Evolutionary conservation across 2,888 invertebrate genomes (phyloP).

Genomic region (Tortrix viridana): DNA sequence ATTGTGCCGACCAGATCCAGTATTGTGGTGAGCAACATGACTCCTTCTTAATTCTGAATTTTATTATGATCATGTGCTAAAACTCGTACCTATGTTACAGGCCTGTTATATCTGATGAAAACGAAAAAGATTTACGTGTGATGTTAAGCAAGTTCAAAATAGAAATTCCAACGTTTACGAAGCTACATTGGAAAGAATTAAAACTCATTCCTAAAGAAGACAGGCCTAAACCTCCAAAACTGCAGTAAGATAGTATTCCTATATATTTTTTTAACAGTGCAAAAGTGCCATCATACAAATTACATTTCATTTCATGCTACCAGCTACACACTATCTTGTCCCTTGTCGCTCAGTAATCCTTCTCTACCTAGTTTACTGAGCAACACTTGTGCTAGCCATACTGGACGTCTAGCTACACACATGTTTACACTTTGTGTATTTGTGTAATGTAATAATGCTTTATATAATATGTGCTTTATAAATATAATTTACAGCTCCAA

Average conservation of each 20-base stretch:
- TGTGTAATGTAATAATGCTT: no score
- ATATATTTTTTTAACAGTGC: neutral
- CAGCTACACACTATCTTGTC: no score
- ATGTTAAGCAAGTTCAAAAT: conserved; percentile 58
- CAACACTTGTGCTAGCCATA: no score
- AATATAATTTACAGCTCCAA: no score
- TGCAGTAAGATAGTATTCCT: conserved; percentile 54
- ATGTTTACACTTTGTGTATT: no score
- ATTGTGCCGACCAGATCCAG: conserved; percentile 68
- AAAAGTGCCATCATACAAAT: no score
- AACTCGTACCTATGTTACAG: conserved; percentile 50
- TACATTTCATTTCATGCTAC: no score
- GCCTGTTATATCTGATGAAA: conserved; percentile 59
- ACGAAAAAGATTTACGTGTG: conserved; percentile 50
- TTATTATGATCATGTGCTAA: neutral
- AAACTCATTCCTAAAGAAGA: conserved; percentile 68
- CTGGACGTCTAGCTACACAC: no score
- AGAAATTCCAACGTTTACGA: conserved; percentile 61
- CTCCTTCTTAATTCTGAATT: neutral
- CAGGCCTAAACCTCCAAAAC: conserved; percentile 63
- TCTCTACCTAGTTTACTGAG: no score
- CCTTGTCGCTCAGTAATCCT: no score
- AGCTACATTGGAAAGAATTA: conserved; percentile 69
- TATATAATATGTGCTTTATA: no score
- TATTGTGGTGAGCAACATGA: conserved; percentile 60